These are phyloP conservation scores for Batillaria attramentaria DNA, from an alignment of 1,140 invertebrate species.

Conservation along the genomic window DNA sequence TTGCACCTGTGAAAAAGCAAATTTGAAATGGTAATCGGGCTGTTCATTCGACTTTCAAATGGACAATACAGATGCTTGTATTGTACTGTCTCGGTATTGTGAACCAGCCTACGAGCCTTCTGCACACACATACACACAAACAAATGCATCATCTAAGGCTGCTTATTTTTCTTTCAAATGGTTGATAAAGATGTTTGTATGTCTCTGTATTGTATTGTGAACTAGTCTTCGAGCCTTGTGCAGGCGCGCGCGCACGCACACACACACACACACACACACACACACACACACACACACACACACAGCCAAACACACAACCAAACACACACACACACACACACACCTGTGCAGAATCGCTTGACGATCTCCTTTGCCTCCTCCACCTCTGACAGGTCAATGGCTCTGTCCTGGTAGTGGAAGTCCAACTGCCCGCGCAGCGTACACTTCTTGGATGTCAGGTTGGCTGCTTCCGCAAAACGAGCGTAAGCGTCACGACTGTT, in stretches of 20 bases:
- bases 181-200: too few species aligned
- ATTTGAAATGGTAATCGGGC: too few species aligned
- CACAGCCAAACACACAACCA: background rate
- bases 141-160: too few species aligned
- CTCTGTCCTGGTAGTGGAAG: conserved; percentile 80
- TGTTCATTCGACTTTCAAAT: too few species aligned
- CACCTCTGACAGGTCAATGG: conserved; percentile 88
- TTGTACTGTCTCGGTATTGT: too few species aligned
- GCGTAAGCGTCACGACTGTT: conserved; percentile 90
- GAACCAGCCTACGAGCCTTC: too few species aligned
- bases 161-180: too few species aligned
- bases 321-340: background rate
- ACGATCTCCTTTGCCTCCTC: conserved; percentile 95
- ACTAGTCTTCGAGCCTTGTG: background rate
- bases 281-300: background rate
- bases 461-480: conserved; percentile 88
- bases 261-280: background rate
- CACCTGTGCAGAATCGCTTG: conserved; percentile 85
- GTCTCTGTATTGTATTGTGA: too few species aligned
- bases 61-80: too few species aligned
- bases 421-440: conserved; percentile 95
- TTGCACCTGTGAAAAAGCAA: conserved; percentile 86
- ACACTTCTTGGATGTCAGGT: conserved; percentile 89
- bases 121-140: too few species aligned
- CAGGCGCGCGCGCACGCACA: background rate